Percentiles rank a stretch among this genome's conserved stretches.
Conservation (phyloP, 2,113 vertebrate genomes). For the Aphelocoma coerulescens region DNA sequence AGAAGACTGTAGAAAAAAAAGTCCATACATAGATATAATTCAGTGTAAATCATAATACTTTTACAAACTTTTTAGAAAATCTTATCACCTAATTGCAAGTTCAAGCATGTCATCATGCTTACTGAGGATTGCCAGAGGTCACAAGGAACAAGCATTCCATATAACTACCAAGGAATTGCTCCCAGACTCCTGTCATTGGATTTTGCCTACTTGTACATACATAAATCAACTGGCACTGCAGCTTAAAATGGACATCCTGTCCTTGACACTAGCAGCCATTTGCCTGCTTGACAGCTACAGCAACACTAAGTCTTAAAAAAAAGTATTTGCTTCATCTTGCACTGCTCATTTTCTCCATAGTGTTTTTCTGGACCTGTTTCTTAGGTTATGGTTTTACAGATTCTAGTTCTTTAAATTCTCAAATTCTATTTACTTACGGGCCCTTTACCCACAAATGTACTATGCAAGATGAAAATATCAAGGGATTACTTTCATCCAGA, state of each 20-base stretch:
- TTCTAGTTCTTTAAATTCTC: neutral
- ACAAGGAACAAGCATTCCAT: neutral
- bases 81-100: neutral
- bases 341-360: neutral
- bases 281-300: neutral
- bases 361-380: neutral
- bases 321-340: neutral
- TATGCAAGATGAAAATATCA: neutral
- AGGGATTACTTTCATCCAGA: neutral
- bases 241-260: neutral
- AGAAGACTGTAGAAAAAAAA: neutral
- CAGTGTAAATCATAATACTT: neutral
- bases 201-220: neutral
- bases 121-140: neutral
- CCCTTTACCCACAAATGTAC: neutral
- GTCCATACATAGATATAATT: neutral
- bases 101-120: neutral
- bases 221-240: neutral
- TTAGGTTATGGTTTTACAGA: neutral
- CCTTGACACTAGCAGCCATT: neutral
- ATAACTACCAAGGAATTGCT: neutral
- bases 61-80: neutral
- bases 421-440: neutral
- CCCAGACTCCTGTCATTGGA: neutral
- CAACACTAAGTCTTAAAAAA: neutral